Conservation (phyloP, 2,797 vertebrate genomes). For the Micrastur ruficollis region DNA sequence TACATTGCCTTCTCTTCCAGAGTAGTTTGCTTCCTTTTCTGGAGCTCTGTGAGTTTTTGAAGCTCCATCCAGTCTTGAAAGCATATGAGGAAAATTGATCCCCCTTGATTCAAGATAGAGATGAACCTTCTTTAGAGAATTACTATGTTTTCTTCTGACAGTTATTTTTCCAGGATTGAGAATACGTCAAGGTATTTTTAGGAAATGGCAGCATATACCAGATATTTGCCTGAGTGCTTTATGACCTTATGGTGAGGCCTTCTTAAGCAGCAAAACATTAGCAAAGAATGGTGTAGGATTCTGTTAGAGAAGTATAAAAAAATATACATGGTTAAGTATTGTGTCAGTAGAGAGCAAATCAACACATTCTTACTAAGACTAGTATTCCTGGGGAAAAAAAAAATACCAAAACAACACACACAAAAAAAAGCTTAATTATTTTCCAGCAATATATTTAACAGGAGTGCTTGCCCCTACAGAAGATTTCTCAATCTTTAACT, state of each 20-base stretch:
- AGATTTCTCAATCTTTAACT: conserved; percentile 3
- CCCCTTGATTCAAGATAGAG: conserved; percentile 6
- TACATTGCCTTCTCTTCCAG: background rate
- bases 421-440: background rate
- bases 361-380: background rate
- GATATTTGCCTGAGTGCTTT: background rate
- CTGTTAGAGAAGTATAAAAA: background rate
- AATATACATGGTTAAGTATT: background rate
- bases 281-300: background rate
- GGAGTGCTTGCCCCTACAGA: background rate
- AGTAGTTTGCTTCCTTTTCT: background rate
- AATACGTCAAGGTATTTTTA: background rate
- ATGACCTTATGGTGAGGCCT: background rate
- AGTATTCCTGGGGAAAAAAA: background rate
- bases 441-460: background rate
- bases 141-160: conserved; percentile 25
- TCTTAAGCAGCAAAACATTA: background rate
- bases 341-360: background rate
- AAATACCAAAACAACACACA: background rate
- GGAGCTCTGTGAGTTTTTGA: conserved; percentile 32
- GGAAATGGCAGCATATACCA: background rate
- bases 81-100: background rate
- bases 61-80: conserved; percentile 44
- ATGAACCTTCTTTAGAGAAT: background rate
- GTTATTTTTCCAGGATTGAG: background rate